These are phyloP conservation scores for Poecilus cupreus DNA, from an alignment of 2,888 invertebrate species.

Conservation along the genomic window DNA sequence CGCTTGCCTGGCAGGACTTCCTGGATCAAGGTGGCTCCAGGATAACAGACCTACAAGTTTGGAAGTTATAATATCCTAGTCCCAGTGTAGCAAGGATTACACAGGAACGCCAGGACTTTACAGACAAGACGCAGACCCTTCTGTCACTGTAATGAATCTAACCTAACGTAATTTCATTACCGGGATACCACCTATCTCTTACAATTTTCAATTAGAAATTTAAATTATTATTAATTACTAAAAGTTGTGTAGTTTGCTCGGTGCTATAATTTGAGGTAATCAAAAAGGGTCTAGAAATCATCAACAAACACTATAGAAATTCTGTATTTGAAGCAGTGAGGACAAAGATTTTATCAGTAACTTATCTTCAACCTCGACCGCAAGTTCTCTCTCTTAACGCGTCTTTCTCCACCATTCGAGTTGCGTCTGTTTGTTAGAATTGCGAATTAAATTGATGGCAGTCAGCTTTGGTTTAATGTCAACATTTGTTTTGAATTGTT, in stretches of 20 bases:
- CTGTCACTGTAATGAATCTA: neutral
- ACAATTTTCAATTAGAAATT: constrained; percentile 20
- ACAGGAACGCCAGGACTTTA: neutral
- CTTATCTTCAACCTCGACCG: too few relatives aligned
- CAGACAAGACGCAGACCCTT: neutral
- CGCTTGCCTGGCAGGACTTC: neutral
- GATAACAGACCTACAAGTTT: neutral
- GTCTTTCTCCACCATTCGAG: too few relatives aligned
- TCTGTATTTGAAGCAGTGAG: too few relatives aligned
- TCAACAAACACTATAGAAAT: too few relatives aligned
- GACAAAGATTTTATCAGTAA: too few relatives aligned
- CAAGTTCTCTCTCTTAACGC: too few relatives aligned
- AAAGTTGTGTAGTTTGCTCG: too few relatives aligned
- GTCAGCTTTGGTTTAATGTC: constrained; percentile 12
- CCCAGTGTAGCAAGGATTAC: constrained; percentile 3
- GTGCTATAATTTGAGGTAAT: too few relatives aligned
- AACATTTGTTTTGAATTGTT: constrained; percentile 29
- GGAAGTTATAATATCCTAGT: constrained; percentile 24
- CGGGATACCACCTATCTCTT: neutral
- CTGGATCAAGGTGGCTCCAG: too few relatives aligned
- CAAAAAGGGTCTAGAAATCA: too few relatives aligned
- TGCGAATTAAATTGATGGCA: constrained; percentile 32
- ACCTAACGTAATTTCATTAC: constrained; percentile 10
- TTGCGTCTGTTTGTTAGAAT: neutral
- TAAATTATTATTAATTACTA: constrained; percentile 19